These are phyloP conservation scores for Cromileptes altivelis DNA, from an alignment of 2,113 vertebrate genomes.

Conservation along the genomic window DNA sequence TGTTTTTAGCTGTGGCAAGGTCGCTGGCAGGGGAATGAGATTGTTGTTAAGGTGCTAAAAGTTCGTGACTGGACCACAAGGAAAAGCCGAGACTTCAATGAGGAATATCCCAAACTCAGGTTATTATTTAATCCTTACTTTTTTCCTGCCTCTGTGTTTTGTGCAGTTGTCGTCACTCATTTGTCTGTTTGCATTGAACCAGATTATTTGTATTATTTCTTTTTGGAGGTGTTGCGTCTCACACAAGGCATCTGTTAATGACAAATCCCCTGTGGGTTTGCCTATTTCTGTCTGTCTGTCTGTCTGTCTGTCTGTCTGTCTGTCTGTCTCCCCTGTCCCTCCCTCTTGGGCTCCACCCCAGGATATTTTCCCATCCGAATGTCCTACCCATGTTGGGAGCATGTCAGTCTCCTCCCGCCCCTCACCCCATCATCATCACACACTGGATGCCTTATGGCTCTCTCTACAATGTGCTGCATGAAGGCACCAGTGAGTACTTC, in stretches of 20 bases:
- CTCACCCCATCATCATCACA: conserved; percentile 94
- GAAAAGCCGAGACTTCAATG: conserved; percentile 97
- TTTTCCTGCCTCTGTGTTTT: background rate
- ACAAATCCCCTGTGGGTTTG: conserved; percentile 59
- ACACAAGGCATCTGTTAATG: conserved; percentile 45
- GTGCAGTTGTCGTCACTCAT: conserved; percentile 42
- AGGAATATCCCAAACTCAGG: conserved; percentile 97
- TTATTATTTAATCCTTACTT: conserved; percentile 57
- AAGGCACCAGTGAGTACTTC: conserved; percentile 95
- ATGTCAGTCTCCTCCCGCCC: conserved; percentile 94
- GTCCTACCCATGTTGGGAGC: conserved; percentile 96
- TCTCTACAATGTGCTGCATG: conserved; percentile 97
- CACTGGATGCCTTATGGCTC: conserved; percentile 99
- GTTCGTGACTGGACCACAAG: conserved; percentile 96
- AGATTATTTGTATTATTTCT: conserved; percentile 39
- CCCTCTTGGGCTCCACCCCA: conserved; percentile 75
- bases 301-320: conserved; percentile 49
- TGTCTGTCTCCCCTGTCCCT: conserved; percentile 30
- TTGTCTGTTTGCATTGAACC: conserved; percentile 59
- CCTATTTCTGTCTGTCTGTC: conserved; percentile 45
- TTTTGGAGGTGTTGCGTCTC: conserved; percentile 40
- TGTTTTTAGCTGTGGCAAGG: conserved; percentile 92
- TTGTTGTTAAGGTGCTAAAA: conserved; percentile 93
- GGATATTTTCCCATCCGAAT: conserved; percentile 99
- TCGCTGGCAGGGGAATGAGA: conserved; percentile 97